Evolutionary conservation across 2,888 invertebrate species (phyloP), one percentile per base, ranked within the genome.

Genomic region (Copidosoma aretas): DNA sequence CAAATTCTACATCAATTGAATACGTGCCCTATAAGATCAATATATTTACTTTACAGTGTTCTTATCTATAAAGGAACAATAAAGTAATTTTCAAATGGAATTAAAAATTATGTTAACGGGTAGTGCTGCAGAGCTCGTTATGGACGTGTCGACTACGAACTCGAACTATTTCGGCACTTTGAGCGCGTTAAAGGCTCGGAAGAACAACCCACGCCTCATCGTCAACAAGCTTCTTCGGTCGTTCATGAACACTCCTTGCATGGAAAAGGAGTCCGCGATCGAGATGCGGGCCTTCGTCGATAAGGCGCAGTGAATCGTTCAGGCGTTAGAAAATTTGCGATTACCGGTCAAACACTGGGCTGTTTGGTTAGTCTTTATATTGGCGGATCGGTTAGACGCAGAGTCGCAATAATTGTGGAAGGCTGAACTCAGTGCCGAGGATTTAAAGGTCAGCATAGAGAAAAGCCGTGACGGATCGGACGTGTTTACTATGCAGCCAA

Each of bases 231-330:
- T 51, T 5, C 8, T 32, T 32, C n/a, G 32, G 32, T 32, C 32
- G 4, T 32, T 32, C 8, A 32, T 32, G 32, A 5, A 32, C 3
- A 32, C 8, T 32, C 4, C 32, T 8, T 32, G 8, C 8, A 32
- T 61, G 53, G 32, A 61, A 32, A 61, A 17, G 1, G 52, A 57
- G 14, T 58, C 64, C 12, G 57, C 51, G 10, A 1, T 22, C 10
- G 64, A 59, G 3, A 10, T 64, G 58, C 64, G 64, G 12, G n/a
- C 54, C 32, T 62, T 69, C 19, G 52, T 21, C 8, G 69, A 69
- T 57, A 57, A 69, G 19, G 56, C 62, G 12, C 62, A 69, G 39
- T 51, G 68, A n/a, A 64, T 68, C n/a, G 51, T 58, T 15, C 61
- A 61, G 3, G 61, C 61, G 15, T 15, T 67, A 57, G 22, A 56